A percentile compares a stretch with the other conserved stretches of the same genome.
Evolutionary conservation across 2,797 vertebrate genomes (phyloP).

Genomic region (Macropodus opercularis): DNA sequence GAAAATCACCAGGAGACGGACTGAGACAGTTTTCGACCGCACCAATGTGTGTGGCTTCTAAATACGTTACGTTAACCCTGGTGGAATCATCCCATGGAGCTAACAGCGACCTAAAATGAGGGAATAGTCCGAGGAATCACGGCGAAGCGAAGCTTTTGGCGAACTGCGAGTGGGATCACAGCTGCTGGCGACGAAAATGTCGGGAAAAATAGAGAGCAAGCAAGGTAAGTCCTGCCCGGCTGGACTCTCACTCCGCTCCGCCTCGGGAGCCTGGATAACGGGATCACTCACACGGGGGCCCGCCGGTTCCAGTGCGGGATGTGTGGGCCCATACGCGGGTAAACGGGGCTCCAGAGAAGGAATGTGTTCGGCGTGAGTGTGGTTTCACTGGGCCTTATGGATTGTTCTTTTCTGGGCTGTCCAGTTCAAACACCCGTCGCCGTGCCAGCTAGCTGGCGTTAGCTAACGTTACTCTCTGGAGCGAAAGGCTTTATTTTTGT

Average conservation of each 20-base stretch:
- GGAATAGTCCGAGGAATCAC: conserved; percentile 73
- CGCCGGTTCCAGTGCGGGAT: conserved; percentile 17
- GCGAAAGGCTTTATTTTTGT: conserved; percentile 23
- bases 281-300: conserved; percentile 22
- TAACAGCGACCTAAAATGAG: conserved; percentile 63
- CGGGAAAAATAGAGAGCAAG: conserved; percentile 87
- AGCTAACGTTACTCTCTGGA: conserved; percentile 6
- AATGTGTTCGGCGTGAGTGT: conserved; percentile 34
- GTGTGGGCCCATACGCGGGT: background rate
- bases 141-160: conserved; percentile 72
- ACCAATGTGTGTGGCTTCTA: conserved; percentile 71
- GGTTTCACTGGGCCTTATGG: conserved; percentile 65
- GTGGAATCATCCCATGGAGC: conserved; percentile 68
- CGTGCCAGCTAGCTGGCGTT: conserved; percentile 34
- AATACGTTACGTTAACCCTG: conserved; percentile 31
- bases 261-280: conserved; percentile 52
- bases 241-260: conserved; percentile 32
- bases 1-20: conserved; percentile 73
- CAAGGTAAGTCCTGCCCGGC: conserved; percentile 80
- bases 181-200: conserved; percentile 83
- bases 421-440: conserved; percentile 53
- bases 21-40: conserved; percentile 63
- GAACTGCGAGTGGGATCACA: conserved; percentile 75
- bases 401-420: conserved; percentile 55
- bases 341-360: conserved; percentile 2